A percentile compares a stretch with the other conserved stretches of the same genome.
phyloP scores from a whole-genome alignment of 2,888 invertebrate species.

The Drosophila nr. medialis region DNA sequence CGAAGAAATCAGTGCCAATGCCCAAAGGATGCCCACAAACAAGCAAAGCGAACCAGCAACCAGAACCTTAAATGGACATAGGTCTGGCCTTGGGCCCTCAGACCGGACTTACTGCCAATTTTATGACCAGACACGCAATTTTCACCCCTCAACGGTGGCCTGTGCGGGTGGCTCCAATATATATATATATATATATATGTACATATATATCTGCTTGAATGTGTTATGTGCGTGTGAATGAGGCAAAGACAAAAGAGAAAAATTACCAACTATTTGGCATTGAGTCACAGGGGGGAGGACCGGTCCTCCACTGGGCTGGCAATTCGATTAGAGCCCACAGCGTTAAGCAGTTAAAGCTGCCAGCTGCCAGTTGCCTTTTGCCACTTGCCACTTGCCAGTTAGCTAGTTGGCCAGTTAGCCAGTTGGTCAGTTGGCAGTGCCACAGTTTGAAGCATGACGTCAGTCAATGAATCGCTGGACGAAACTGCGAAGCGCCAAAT shows the following conservation, averaged over 20 bases:
- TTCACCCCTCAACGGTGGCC: slow-evolving; percentile 41
- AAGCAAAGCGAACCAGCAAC: slow-evolving; percentile 35
- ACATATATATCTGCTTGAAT: slow-evolving; percentile 20
- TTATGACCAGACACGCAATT: slow-evolving; percentile 79
- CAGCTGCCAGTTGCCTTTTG: slow-evolving; percentile 16
- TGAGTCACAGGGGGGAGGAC: slow-evolving; percentile 59
- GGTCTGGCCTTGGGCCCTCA: slow-evolving; percentile 56
- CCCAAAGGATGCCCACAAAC: slow-evolving; percentile 68
- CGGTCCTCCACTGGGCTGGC: slow-evolving; percentile 23
- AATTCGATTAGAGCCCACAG: slow-evolving; percentile 71
- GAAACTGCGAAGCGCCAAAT: slow-evolving; percentile 54
- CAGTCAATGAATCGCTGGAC: slow-evolving; percentile 53
- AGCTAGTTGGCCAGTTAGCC: not conserved
- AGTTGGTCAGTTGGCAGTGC: slow-evolving; percentile 27
- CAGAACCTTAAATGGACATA: slow-evolving; percentile 60
- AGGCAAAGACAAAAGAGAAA: slow-evolving; percentile 60
- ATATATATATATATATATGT: too few species aligned
- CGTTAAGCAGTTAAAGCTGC: slow-evolving; percentile 64
- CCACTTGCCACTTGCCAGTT: slow-evolving; percentile 10
- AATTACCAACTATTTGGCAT: slow-evolving; percentile 76
- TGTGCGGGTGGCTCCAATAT: slow-evolving; percentile 9
- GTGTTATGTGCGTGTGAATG: slow-evolving; percentile 55
- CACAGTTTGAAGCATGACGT: slow-evolving; percentile 53
- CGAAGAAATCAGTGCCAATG: slow-evolving; percentile 77
- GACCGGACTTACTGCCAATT: slow-evolving; percentile 54